Evolutionary conservation across 2,113 vertebrate genomes (phyloP), one percentile per base, ranked within the genome.

Genomic region (Ptyas mucosa): DNA sequence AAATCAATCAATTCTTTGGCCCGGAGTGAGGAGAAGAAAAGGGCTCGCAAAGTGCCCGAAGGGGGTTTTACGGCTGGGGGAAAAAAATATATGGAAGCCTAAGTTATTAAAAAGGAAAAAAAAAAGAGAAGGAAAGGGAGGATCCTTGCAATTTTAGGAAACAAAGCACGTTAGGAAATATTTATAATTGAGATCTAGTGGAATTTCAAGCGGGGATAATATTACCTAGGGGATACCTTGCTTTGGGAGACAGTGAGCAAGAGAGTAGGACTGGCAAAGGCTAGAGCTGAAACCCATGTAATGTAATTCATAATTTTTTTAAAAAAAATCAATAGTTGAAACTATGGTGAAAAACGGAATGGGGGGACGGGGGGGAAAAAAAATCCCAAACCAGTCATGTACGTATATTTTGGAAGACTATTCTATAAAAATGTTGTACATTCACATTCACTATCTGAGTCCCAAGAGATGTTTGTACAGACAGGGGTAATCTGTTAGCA

Each of bases 1-100:
- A 97, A 98, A 98, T 98, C 98, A 98, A 98, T 98, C 98, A 98
- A 97, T 97, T 98, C 97, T 98, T 97, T 97, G 98, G 97, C 97
- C 97, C 97, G 97, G 97, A 91, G 11, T 97, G 92, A 2, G 96
- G 98, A 98, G 98, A 98, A 98, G 98, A 98, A 98, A 98, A 98
- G 98, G 97, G 98, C 97, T 97, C 94, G 96, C 87, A 93, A 97
- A 97, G 97, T 93, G 97, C 98, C 98, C 96, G 96, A 95, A 97
- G 97, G 96, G 95, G 97, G 89, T 91, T 97, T 98, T 96, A 93
- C 95, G 97, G 97, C 97, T 96, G 97, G 97, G 96, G n/a, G n/a
- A n/a, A n/a, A 97, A 91, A 96, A 7, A 69, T 96, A 97, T 97
- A 91, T 90, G 9, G 81, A 93, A 90, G 93, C 95, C 95, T 94